Evolutionary conservation across 2,797 vertebrate species (phyloP).

Genomic region (Sebastes kiyomatsui): DNA sequence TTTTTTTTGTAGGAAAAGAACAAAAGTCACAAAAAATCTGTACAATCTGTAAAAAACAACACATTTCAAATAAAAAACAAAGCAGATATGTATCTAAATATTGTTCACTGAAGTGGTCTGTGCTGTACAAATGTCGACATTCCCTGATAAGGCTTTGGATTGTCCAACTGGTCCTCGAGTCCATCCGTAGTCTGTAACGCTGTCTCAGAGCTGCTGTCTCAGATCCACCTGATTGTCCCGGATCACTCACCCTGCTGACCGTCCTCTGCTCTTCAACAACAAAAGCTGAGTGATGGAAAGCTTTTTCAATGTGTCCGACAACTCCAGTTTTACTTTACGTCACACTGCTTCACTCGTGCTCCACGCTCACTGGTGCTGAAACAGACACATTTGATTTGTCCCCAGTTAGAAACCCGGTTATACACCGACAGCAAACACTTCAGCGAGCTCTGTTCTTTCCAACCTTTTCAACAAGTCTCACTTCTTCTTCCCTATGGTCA

Average conservation of each 20-base stretch:
- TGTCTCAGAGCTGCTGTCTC: not conserved
- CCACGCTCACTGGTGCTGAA: conserved; percentile 33
- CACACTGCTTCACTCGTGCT: conserved; percentile 25
- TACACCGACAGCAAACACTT: not conserved
- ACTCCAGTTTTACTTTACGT: not conserved
- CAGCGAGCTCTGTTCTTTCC: not conserved
- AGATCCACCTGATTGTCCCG: not conserved
- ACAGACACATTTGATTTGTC: not conserved
- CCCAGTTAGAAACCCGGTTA: not conserved
- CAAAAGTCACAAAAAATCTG: conserved; percentile 78
- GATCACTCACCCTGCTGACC: not conserved
- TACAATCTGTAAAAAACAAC: conserved; percentile 80
- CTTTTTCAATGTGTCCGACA: not conserved
- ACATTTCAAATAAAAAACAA: conserved; percentile 61
- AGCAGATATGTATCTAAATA: conserved; percentile 42
- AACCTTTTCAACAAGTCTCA: conserved; percentile 44
- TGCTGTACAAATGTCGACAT: conserved; percentile 51
- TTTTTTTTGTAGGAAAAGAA: conserved; percentile 78
- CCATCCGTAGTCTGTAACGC: conserved; percentile 8
- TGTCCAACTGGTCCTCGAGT: conserved; percentile 27
- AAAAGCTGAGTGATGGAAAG: not conserved
- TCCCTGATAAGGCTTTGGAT: conserved; percentile 68
- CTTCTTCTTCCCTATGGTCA: conserved; percentile 75
- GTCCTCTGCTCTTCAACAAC: not conserved
- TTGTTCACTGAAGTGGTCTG: conserved; percentile 48